Percentiles rank a stretch among this genome's conserved stretches.
These are phyloP conservation scores for Coelinius sp. DNA, from an alignment of 2,888 invertebrate species.

Conservation along the genomic window DNA sequence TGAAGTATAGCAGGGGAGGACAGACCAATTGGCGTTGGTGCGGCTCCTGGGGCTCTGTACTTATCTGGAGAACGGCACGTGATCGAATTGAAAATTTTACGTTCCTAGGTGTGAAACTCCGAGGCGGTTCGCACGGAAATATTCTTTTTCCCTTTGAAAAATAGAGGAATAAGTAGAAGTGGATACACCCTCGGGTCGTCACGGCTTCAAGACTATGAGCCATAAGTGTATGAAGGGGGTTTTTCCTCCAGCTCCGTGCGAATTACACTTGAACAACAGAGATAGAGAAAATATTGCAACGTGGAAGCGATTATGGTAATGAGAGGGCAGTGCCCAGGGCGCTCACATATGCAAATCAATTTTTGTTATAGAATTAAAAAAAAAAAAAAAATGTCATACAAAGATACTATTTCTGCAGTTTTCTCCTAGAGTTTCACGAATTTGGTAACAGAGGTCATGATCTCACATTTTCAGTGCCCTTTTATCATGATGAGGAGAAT, in stretches of 20 bases:
- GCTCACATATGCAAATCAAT: neutral
- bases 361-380: neutral
- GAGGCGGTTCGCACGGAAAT: slow-evolving; percentile 40
- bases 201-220: slow-evolving; percentile 43
- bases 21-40: slow-evolving; percentile 31
- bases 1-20: neutral
- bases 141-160: neutral
- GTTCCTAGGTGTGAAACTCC: slow-evolving; percentile 43
- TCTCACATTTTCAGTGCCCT: neutral
- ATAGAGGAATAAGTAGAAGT: slow-evolving; percentile 13
- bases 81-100: slow-evolving; percentile 41
- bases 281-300: slow-evolving; percentile 19
- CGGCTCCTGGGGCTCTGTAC: slow-evolving; percentile 40
- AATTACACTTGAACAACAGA: slow-evolving; percentile 10
- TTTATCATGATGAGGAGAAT: neutral
- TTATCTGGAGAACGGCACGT: slow-evolving; percentile 40
- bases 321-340: slow-evolving; percentile 46
- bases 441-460: neutral
- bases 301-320: slow-evolving; percentile 55
- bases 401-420: neutral
- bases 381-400: neutral
- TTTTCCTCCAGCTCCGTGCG: neutral
- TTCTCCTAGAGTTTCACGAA: neutral
- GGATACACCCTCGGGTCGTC: slow-evolving; percentile 48
- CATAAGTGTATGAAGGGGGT: slow-evolving; percentile 16